These are phyloP conservation scores for Rhabdomys dilectus DNA, from an alignment of 2,113 vertebrate genomes.

Conservation along the genomic window DNA sequence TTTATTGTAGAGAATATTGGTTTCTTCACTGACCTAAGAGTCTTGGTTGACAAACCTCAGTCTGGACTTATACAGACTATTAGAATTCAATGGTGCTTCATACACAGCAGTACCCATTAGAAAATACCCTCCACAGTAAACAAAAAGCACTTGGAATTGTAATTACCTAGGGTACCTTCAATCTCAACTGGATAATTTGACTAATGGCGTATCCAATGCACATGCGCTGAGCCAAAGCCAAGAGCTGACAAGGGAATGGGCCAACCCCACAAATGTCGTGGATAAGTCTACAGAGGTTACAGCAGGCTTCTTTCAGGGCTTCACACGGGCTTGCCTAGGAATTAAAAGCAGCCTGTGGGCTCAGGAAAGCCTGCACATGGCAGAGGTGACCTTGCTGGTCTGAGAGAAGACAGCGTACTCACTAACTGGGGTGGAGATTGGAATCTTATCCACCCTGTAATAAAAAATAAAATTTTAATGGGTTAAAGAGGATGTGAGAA, in stretches of 20 bases:
- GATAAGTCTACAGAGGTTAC: not conserved
- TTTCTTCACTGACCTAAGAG: not conserved
- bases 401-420: not conserved
- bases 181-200: not conserved
- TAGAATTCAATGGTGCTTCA: not conserved
- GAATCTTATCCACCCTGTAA: not conserved
- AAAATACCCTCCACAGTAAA: not conserved
- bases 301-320: not conserved
- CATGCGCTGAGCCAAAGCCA: not conserved
- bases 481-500: not conserved
- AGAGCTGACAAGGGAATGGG: not conserved
- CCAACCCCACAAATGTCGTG: not conserved
- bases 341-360: not conserved
- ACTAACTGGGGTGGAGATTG: not conserved
- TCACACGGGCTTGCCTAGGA: fast-evolving
- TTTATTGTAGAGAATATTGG: not conserved
- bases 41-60: not conserved
- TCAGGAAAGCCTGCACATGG: fast-evolving
- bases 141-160: not conserved
- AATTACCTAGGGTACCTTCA: not conserved
- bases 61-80: not conserved
- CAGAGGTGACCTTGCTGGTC: not conserved
- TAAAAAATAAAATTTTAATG: not conserved
- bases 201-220: not conserved
- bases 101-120: fast-evolving